Evolutionary conservation across 2,113 vertebrate species (phyloP).

Genomic region (Boleophthalmus pectinirostris): DNA sequence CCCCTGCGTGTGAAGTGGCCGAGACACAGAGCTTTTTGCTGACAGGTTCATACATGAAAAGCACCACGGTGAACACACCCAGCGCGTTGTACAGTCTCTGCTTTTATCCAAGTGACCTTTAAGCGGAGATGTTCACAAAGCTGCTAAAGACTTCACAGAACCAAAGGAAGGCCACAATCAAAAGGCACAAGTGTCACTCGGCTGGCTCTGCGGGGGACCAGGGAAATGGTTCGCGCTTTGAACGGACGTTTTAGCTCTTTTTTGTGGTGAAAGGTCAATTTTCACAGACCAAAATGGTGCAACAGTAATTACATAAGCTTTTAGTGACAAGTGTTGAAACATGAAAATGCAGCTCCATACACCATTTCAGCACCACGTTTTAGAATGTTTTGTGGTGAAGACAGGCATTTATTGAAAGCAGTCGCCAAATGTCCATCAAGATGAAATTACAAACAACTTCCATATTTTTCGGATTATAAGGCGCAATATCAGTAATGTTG

Average conservation of each 20-base stretch:
- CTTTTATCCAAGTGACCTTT: constrained; percentile 31
- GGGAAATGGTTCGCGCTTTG: not conserved
- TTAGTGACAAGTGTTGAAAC: too few species aligned
- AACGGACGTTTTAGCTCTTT: not conserved
- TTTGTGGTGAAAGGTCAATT: not conserved
- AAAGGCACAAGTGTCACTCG: not conserved
- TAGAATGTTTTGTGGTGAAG: too few species aligned
- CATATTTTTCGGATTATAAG: too few species aligned
- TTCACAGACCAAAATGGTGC: too few species aligned
- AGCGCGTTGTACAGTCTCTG: constrained; percentile 10
- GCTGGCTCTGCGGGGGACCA: too few species aligned
- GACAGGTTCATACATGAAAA: constrained; percentile 29
- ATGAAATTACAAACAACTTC: too few species aligned
- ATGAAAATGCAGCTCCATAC: too few species aligned
- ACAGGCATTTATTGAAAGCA: too few species aligned
- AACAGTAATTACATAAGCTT: too few species aligned
- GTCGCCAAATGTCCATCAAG: too few species aligned
- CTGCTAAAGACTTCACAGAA: not conserved
- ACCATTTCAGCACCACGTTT: too few species aligned
- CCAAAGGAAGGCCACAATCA: not conserved
- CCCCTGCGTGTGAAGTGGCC: constrained; percentile 32
- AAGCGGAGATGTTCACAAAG: not conserved
- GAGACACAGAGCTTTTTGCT: constrained; percentile 35
- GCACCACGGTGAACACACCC: constrained; percentile 5
- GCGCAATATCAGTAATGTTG: too few species aligned